Evolutionary conservation across 2,113 vertebrate species (phyloP).

Genomic region (Mohoua ochrocephala): DNA sequence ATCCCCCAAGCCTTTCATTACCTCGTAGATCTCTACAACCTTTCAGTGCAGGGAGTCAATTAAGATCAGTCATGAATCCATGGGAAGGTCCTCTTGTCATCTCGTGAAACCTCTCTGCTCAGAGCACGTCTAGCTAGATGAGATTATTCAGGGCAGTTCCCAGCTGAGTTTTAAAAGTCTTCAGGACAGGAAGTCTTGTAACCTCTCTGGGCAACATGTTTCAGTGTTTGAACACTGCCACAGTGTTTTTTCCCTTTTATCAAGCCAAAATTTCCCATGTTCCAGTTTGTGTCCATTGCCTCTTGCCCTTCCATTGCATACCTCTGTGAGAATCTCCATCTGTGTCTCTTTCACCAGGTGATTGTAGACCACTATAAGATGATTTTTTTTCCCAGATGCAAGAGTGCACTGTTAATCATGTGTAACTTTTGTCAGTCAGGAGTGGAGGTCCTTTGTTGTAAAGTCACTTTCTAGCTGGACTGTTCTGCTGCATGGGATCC

Average conservation of each 20-base stretch:
- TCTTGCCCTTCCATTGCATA: background rate
- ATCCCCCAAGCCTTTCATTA: background rate
- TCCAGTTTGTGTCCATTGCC: background rate
- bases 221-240: background rate
- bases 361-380: background rate
- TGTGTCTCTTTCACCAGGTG: background rate
- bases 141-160: background rate
- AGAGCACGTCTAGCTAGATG: background rate
- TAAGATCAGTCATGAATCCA: background rate
- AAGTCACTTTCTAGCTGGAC: background rate
- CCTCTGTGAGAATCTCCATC: background rate
- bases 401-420: background rate
- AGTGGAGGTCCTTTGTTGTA: background rate
- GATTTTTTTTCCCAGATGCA: background rate
- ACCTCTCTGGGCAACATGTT: background rate
- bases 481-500: background rate
- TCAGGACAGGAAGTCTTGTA: background rate
- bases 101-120: fast-evolving
- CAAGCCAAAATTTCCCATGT: background rate
- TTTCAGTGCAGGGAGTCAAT: background rate
- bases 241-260: background rate
- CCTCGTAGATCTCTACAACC: background rate
- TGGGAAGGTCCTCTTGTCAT: background rate
- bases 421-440: background rate
- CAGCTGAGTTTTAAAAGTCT: background rate